phyloP scores from a whole-genome alignment of 2,797 vertebrate species.

The Acanthis flammea region DNA sequence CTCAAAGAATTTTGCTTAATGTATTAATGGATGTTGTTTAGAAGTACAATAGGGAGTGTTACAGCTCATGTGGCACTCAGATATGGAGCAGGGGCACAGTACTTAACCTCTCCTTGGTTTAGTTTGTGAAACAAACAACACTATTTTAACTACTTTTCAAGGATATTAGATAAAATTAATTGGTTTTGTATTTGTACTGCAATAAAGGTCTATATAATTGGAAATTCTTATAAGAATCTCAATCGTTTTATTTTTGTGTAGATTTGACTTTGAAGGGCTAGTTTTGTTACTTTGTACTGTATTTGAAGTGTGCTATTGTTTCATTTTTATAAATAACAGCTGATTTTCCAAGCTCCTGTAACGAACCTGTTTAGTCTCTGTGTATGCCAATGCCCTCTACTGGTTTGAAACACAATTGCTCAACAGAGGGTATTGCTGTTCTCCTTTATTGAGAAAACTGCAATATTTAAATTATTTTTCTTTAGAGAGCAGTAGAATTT shows the following conservation, averaged over 20 bases:
- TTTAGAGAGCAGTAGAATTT: neutral
- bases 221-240: neutral
- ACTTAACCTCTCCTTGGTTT: neutral
- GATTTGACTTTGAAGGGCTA: neutral
- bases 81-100: neutral
- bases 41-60: neutral
- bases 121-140: neutral
- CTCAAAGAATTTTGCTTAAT: neutral
- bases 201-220: neutral
- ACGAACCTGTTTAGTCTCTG: neutral
- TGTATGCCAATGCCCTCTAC: slow-evolving; percentile 58
- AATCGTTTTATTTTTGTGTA: neutral
- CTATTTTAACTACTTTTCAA: neutral
- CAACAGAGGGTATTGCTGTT: neutral
- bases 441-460: neutral
- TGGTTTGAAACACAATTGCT: slow-evolving; percentile 22
- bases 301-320: slow-evolving; percentile 7
- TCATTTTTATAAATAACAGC: neutral
- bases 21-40: neutral
- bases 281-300: neutral
- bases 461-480: neutral
- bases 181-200: neutral
- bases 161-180: neutral
- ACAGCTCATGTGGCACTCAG: neutral
- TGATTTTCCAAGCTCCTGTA: neutral